These are phyloP conservation scores for Tortricodes alternella DNA, from an alignment of 2,888 invertebrate genomes.

Conservation along the genomic window DNA sequence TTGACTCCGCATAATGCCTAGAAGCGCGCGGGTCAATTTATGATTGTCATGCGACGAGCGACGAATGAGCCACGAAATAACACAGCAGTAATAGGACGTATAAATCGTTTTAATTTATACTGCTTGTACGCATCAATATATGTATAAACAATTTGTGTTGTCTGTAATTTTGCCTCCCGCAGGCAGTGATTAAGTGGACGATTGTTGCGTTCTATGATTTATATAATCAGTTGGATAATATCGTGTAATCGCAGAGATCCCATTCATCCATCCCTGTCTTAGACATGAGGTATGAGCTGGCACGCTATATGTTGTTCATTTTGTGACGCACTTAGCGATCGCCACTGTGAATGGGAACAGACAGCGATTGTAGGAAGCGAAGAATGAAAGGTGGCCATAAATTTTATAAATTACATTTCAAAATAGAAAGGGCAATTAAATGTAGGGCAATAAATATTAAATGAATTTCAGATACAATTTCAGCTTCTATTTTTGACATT, in stretches of 20 bases:
- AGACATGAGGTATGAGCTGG: slow-evolving; percentile 73
- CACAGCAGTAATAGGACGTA: slow-evolving; percentile 3
- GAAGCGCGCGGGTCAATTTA: no score
- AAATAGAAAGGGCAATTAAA: slow-evolving; percentile 59
- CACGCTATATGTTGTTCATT: slow-evolving; percentile 74
- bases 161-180: slow-evolving; percentile 39
- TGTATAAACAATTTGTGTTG: slow-evolving; percentile 27
- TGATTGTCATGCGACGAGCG: no score
- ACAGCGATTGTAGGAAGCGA: slow-evolving; percentile 56
- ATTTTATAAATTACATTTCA: slow-evolving; percentile 64
- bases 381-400: slow-evolving; percentile 53
- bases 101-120: slow-evolving; percentile 16
- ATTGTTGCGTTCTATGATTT: slow-evolving; percentile 61
- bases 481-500: background rate
- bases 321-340: slow-evolving; percentile 71
- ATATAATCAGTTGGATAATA: slow-evolving; percentile 65
- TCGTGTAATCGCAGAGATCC: slow-evolving; percentile 67
- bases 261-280: slow-evolving; percentile 60
- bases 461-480: slow-evolving; percentile 45
- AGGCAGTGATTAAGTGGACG: slow-evolving; percentile 64
- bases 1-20: no score
- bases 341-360: slow-evolving; percentile 72
- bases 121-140: slow-evolving; percentile 12
- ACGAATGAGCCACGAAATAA: no score
- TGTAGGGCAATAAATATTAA: slow-evolving; percentile 51